Base-by-base conservation (phyloP, 2,113 vertebrate species). In the Callipepla squamata region DNA sequence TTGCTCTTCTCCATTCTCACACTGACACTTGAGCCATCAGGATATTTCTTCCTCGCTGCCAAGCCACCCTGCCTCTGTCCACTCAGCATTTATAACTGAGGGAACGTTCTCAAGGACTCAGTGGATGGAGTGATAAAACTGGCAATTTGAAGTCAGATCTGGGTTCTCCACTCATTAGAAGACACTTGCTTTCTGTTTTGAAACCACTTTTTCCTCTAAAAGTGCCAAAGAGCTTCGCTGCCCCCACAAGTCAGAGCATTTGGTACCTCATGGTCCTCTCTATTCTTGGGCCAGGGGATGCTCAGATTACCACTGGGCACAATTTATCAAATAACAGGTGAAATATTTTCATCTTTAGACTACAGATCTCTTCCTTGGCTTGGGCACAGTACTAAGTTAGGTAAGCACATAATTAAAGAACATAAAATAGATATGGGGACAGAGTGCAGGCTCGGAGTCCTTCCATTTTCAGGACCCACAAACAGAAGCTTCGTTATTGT, bases 401-500 rank as follows among this genome's bases (percentile, higher is more conserved):
- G 44, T 26, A 61, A 80, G 62, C 40, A 30, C 34, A 66, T 5
- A 48, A 14, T 66, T 77, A 32, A 79, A 21, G 28, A 88, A 51
- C 13, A 18, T 9, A 50, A 90, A 76, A 59, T 6, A 58, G 47
- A 84, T 65, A 68, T 95, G 22, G 74, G 55, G 70, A 44, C 26
- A 76, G 44, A 84, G 36, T 36, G 59, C 20, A 63, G 53, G 30
- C 65, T 69, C 44, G 10, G 38, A 59, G 47, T 18, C 16, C 17
- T 82, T 67, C 32, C 34, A 19, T 40, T 72, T 84, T 53, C 82
- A 93, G 77, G 19, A 28, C 58, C 48, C 65, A 9, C 8, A 1
- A 90, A 86, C 83, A 95, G 90, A 85, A 91, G 88, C 50, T 85
- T 45, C 51, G 45, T 80, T 85, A 84, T 81, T 82, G 69, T 9